Base-by-base conservation (phyloP, 2,797 vertebrate genomes). In the Brachyalestes nurse region DNA sequence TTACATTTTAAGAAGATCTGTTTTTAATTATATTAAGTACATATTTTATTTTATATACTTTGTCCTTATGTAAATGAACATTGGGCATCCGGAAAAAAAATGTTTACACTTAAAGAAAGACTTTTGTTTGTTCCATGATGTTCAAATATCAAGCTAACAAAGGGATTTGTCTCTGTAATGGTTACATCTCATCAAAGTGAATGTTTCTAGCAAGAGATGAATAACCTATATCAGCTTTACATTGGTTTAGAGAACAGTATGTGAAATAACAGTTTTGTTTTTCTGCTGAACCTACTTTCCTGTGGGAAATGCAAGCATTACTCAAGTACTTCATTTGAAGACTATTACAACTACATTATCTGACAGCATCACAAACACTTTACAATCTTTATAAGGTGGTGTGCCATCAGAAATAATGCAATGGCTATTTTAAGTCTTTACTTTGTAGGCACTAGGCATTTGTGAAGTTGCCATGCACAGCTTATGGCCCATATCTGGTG, bases 11-110 rank as follows among this genome's bases (percentile, higher is more conserved):
- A 88, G 83, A 86, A 87, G 85, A 91, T 88, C 84, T 86, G 87
- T 92, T 88, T 91, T 79, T 87, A 90, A 85, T 90, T 88, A 82
- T 80, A 80, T 86, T 75, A 90, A 88, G 81, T 87, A 91, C 90
- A 85, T 90, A 84, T 88, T 90, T 93, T 92, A 91, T 93, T 94
- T 94, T 91, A 89, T 91, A 89, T 91, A 82, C 88, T 91, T 93
- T 94, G 87, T 91, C 87, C 67, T 65, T 88, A 86, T 90, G 77
- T 91, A 84, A 82, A 90, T 88, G 79, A 65, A 89, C 61, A 89
- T 87, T 82, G 79, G 75, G 88, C 86, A 92, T 91, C 84, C 81
- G 86, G 23, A 72, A 57, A 38, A 17, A 25, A 53, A 72, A 67
- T 17, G 72, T 71, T 72, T 79, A 80, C 80, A 82, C 53, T 69